These are phyloP conservation scores for Cosmia pyralina DNA, from an alignment of 2,888 invertebrate species.

Conservation along the genomic window DNA sequence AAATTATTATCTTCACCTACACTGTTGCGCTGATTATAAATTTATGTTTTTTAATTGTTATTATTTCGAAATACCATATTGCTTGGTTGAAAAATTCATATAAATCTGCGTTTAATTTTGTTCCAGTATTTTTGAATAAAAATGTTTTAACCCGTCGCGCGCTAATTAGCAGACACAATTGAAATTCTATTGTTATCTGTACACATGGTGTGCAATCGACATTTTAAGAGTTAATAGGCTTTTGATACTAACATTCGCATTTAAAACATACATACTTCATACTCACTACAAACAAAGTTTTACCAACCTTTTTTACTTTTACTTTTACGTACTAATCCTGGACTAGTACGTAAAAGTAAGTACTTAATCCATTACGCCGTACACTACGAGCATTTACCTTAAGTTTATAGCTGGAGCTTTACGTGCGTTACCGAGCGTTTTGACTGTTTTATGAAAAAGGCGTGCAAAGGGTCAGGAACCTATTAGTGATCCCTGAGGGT, in stretches of 20 bases:
- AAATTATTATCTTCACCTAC: neutral
- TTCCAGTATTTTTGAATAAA: neutral
- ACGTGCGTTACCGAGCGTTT: slow-evolving; percentile 42
- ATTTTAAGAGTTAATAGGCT: no score
- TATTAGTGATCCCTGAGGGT: slow-evolving; percentile 57
- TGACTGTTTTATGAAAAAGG: slow-evolving; percentile 58
- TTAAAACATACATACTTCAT: slow-evolving; percentile 3
- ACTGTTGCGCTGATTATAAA: neutral
- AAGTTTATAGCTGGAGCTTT: slow-evolving; percentile 50
- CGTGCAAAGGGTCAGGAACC: slow-evolving; percentile 52
- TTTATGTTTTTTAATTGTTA: neutral
- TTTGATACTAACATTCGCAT: neutral
- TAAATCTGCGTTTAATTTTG: neutral
- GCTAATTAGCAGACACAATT: no score
- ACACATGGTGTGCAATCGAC: no score
- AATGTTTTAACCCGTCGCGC: no score
- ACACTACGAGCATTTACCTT: slow-evolving; percentile 27
- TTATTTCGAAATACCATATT: neutral
- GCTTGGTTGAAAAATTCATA: neutral
- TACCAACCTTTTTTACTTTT: slow-evolving; percentile 5
- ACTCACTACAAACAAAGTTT: neutral
- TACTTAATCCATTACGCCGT: slow-evolving; percentile 36
- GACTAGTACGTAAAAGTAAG: neutral
- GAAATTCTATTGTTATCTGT: no score
- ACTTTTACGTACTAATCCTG: slow-evolving; percentile 21